These are phyloP conservation scores for Amblyraja radiata DNA, from an alignment of 2,797 vertebrate species.

Conservation along the genomic window DNA sequence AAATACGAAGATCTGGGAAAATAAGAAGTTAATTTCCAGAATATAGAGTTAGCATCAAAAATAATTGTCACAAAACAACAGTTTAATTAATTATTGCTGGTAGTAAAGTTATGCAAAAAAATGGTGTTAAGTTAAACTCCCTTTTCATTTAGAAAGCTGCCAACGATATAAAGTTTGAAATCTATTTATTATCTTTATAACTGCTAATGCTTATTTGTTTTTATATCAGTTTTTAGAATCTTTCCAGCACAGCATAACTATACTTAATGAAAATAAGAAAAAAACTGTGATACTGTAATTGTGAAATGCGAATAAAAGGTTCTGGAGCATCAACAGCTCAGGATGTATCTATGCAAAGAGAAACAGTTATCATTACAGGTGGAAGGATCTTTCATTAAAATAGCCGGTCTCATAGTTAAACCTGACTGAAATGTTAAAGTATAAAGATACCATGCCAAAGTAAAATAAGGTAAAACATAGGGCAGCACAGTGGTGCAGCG, in stretches of 20 bases:
- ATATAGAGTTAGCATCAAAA: not conserved
- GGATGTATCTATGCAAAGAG: too few relatives aligned
- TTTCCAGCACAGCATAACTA: not conserved
- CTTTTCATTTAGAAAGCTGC: not conserved
- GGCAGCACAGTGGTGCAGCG: too few relatives aligned
- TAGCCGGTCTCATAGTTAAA: not conserved
- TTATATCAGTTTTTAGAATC: not conserved
- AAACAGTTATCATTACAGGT: too few relatives aligned
- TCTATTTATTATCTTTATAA: not conserved
- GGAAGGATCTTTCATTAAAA: not conserved
- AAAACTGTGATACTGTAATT: too few relatives aligned
- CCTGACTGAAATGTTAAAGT: not conserved
- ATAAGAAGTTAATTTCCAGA: not conserved
- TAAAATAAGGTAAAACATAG: not conserved
- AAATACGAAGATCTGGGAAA: not conserved
- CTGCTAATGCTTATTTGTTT: not conserved
- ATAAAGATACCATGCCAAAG: not conserved
- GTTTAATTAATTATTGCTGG: not conserved
- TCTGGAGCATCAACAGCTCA: too few relatives aligned
- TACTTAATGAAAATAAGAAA: not conserved
- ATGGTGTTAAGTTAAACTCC: not conserved
- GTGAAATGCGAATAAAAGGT: too few relatives aligned
- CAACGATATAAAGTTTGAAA: not conserved
- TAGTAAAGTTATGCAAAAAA: not conserved
- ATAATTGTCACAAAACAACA: constrained; percentile 5